A percentile compares a stretch with the other conserved stretches of the same genome.
These are phyloP conservation scores for Pyralis farinalis DNA, from an alignment of 2,888 invertebrate species.

Conservation along the genomic window DNA sequence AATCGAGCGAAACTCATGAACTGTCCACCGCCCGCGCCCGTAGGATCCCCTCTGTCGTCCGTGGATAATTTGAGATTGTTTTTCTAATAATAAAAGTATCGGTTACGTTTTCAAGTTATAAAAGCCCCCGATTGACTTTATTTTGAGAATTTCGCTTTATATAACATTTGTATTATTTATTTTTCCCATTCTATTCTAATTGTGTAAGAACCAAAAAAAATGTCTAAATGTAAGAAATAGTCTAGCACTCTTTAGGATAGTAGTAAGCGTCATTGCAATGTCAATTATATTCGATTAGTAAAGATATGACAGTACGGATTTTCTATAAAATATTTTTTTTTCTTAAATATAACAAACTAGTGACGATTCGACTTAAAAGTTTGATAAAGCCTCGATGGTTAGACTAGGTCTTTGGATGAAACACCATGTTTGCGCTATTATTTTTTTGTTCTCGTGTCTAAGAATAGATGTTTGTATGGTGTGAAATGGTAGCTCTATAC, in stretches of 20 bases:
- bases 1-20: too few species aligned
- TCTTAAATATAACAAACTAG: slow-evolving; percentile 45
- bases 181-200: slow-evolving; percentile 14
- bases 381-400: slow-evolving; percentile 36
- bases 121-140: too few species aligned
- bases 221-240: slow-evolving; percentile 66
- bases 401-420: slow-evolving; percentile 36
- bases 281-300: slow-evolving; percentile 80
- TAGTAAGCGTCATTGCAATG: slow-evolving; percentile 78
- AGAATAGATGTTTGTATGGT: slow-evolving; percentile 59
- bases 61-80: too few species aligned
- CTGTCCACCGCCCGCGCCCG: too few species aligned
- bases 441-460: slow-evolving; percentile 39
- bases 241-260: slow-evolving; percentile 74
- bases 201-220: slow-evolving; percentile 63
- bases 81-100: too few species aligned
- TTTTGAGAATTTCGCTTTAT: too few species aligned
- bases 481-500: slow-evolving; percentile 48
- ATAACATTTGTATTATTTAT: too few species aligned
- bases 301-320: slow-evolving; percentile 65
- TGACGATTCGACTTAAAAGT: slow-evolving; percentile 34
- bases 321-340: slow-evolving; percentile 55
- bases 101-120: too few species aligned
- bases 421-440: slow-evolving; percentile 36
- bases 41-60: too few species aligned